Evolutionary conservation across 2,797 vertebrate species (phyloP).

Genomic region (Myoxocephalus aenaeus): DNA sequence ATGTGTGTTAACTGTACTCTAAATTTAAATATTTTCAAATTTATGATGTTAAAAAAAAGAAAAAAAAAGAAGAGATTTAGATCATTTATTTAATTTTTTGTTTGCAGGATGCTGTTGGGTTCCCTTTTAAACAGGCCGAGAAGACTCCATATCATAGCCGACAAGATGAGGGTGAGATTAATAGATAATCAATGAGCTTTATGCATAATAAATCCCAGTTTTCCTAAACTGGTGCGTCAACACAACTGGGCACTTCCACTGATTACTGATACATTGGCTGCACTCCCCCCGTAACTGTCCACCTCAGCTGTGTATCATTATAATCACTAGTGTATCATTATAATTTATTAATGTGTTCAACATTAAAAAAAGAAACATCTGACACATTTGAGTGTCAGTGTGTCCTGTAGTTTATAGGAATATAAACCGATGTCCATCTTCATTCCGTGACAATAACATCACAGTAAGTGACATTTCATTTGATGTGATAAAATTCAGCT

Average conservation of each 20-base stretch:
- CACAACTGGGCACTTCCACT: not conserved
- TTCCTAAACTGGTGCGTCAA: not conserved
- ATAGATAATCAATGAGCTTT: not conserved
- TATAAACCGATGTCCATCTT: slow-evolving; percentile 9
- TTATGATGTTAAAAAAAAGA: not conserved
- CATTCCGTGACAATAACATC: slow-evolving; percentile 3
- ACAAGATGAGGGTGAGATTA: slow-evolving; percentile 10
- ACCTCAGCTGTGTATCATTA: not conserved
- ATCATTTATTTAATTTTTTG: not conserved
- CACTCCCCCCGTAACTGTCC: not conserved
- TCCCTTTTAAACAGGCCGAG: not conserved
- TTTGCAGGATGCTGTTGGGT: not conserved
- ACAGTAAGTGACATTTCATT: slow-evolving; percentile 22
- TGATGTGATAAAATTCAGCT: slow-evolving; percentile 34
- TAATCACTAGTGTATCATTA: not conserved
- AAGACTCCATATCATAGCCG: not conserved
- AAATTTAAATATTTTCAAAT: not conserved
- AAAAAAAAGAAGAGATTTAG: not conserved
- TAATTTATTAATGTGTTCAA: not conserved
- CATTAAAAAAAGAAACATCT: not conserved
- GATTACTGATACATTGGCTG: not conserved
- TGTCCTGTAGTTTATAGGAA: not conserved
- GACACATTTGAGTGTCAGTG: not conserved
- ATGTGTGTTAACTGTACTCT: not conserved
- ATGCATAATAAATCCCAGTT: not conserved